Percentiles rank a stretch among this genome's conserved stretches.
phyloP scores from a whole-genome alignment of 2,888 invertebrate genomes.

The Malacosoma neustria region DNA sequence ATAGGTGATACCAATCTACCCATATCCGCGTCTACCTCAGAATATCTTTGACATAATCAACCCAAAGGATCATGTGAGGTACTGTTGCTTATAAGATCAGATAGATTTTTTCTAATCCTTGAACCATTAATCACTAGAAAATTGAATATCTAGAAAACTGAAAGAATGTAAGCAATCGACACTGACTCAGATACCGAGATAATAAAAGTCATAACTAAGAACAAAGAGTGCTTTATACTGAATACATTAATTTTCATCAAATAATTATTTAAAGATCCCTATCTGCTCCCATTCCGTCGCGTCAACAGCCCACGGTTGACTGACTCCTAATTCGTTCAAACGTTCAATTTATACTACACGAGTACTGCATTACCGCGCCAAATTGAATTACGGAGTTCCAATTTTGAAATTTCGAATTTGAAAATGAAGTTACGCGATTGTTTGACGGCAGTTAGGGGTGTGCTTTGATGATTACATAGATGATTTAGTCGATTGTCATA shows the following conservation, averaged over 20 bases:
- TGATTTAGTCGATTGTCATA: neutral
- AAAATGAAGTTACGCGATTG: conserved; percentile 57
- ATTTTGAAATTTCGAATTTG: conserved; percentile 57
- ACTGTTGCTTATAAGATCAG: too few species aligned
- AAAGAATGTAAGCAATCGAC: too few species aligned
- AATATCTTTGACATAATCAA: too few species aligned
- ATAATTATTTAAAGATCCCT: neutral
- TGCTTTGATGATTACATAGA: neutral
- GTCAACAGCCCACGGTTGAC: conserved; percentile 32
- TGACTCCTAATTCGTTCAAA: conserved; percentile 48
- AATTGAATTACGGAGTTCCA: conserved; percentile 53
- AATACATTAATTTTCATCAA: neutral
- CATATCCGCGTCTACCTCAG: too few species aligned
- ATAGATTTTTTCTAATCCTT: too few species aligned
- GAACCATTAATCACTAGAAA: too few species aligned
- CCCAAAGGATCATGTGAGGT: too few species aligned
- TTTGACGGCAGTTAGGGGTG: conserved; percentile 16
- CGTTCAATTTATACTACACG: conserved; percentile 57
- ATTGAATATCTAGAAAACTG: too few species aligned
- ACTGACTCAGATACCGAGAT: too few species aligned
- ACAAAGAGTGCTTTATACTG: too few species aligned
- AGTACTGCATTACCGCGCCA: conserved; percentile 53
- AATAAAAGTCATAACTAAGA: too few species aligned
- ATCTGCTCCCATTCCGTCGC: conserved; percentile 14
- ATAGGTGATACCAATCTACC: too few species aligned